phyloP scores from a whole-genome alignment of 2,888 invertebrate species.

The Sesamia inferens region DNA sequence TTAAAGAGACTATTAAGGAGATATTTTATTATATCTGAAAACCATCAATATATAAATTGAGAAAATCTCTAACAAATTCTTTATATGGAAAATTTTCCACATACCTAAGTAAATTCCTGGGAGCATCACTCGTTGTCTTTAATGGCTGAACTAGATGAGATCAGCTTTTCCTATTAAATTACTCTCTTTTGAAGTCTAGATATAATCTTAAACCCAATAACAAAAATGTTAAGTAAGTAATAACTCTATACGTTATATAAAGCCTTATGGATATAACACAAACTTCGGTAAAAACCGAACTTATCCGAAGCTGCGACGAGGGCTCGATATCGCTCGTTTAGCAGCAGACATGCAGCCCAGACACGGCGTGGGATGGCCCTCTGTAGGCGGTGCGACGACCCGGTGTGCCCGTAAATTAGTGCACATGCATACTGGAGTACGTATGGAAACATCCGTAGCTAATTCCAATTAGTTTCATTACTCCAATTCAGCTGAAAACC shows the following conservation, averaged over 20 bases:
- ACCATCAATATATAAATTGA: too few species aligned
- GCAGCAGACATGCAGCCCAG: slow-evolving; percentile 53
- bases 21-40: too few species aligned
- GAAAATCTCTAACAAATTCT: too few species aligned
- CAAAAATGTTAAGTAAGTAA: too few species aligned
- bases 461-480: not conserved
- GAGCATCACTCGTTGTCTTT: too few species aligned
- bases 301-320: slow-evolving; percentile 32
- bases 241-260: not conserved
- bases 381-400: slow-evolving; percentile 55
- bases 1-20: too few species aligned
- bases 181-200: too few species aligned
- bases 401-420: slow-evolving; percentile 50
- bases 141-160: too few species aligned
- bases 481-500: not conserved
- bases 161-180: too few species aligned
- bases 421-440: slow-evolving; percentile 28
- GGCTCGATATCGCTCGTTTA: slow-evolving; percentile 53
- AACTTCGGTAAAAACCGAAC: slow-evolving; percentile 18
- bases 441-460: not conserved
- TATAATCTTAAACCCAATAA: too few species aligned
- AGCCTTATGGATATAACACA: slow-evolving; percentile 32
- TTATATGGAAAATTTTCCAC: too few species aligned
- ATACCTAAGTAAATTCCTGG: too few species aligned
- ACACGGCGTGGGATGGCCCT: slow-evolving; percentile 51